These are phyloP conservation scores for Ptilorrhoa leucosticta DNA, from an alignment of 2,113 vertebrate genomes.

Conservation along the genomic window DNA sequence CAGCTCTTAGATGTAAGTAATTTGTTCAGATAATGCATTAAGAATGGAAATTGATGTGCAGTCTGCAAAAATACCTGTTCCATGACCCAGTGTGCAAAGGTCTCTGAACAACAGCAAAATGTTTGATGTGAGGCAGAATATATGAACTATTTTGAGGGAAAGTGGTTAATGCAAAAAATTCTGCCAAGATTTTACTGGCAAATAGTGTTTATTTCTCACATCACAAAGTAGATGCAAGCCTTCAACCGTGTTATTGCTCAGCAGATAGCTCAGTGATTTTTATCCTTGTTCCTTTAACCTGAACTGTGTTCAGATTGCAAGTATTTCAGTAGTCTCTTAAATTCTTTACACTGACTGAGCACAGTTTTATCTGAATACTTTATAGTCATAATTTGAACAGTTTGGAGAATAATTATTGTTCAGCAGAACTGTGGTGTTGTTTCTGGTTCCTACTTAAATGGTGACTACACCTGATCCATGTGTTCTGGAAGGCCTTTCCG, in stretches of 20 bases:
- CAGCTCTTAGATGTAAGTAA: constrained; percentile 30
- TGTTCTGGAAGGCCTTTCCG: not conserved
- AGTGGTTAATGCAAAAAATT: not conserved
- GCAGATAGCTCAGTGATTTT: not conserved
- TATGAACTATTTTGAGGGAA: not conserved
- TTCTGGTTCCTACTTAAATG: not conserved
- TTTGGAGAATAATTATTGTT: not conserved
- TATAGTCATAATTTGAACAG: not conserved
- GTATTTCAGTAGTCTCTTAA: not conserved
- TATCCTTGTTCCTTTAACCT: not conserved
- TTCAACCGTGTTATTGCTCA: not conserved
- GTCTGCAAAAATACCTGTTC: not conserved
- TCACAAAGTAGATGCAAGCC: not conserved
- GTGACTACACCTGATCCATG: not conserved
- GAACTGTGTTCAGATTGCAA: not conserved
- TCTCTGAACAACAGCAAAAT: not conserved
- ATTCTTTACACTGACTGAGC: not conserved
- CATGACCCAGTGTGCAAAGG: not conserved
- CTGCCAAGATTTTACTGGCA: not conserved
- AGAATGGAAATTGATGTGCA: not conserved
- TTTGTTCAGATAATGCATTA: constrained; percentile 12
- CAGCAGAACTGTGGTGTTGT: not conserved
- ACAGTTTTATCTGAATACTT: not conserved
- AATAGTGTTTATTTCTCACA: not conserved
- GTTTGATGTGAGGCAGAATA: not conserved